Evolutionary conservation across 2,113 vertebrate genomes (phyloP).

Genomic region (Chaetodon trifascialis): DNA sequence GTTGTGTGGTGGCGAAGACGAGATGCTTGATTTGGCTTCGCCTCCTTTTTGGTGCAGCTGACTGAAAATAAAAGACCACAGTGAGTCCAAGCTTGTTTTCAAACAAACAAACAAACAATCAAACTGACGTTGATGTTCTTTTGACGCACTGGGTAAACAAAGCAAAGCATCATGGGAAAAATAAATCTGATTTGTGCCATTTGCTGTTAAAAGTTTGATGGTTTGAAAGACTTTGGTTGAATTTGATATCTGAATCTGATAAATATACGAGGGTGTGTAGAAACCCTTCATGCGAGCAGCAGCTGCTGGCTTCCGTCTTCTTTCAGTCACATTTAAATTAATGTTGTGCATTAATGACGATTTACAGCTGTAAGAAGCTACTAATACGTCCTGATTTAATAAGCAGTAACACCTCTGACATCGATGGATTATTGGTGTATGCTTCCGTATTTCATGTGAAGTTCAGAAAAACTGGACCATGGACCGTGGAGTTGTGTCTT

Average conservation of each 20-base stretch:
- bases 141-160: neutral
- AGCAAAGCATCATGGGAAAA: too few species aligned
- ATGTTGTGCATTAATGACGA: too few species aligned
- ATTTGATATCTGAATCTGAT: neutral
- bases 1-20: constrained; percentile 74
- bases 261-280: neutral
- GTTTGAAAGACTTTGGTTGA: neutral
- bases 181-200: neutral
- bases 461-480: too few species aligned
- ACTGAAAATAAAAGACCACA: constrained; percentile 67
- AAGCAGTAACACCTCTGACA: neutral
- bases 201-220: neutral
- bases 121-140: neutral
- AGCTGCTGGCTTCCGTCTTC: neutral
- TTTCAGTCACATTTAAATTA: neutral
- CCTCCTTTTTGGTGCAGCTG: constrained; percentile 82
- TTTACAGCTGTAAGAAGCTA: too few species aligned
- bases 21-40: constrained; percentile 67
- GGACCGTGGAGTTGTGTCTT: constrained; percentile 60
- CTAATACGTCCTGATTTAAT: neutral
- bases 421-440: neutral
- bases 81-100: constrained; percentile 15
- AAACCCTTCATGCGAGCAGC: neutral
- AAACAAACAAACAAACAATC: neutral
- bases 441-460: neutral